Percentiles rank a stretch among this genome's conserved stretches.
Evolutionary conservation across 2,113 vertebrate species (phyloP).

Genomic region (Hyperopisus bebe): DNA sequence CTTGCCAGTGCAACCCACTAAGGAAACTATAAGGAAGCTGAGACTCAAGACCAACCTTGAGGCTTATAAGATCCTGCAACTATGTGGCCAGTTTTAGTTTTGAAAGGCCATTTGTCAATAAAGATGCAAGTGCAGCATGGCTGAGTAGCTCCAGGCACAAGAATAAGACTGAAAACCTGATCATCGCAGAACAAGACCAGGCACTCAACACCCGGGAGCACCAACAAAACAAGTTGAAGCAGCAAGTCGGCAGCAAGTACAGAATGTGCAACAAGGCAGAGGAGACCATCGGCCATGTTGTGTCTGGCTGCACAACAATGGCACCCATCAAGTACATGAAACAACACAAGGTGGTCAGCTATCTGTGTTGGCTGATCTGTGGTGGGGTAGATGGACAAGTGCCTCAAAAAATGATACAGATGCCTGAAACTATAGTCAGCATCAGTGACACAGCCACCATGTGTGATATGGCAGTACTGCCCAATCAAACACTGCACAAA

Average conservation of each 20-base stretch:
- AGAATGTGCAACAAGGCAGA: background rate
- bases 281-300: background rate
- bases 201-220: background rate
- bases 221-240: background rate
- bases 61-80: no score
- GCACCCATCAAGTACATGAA: background rate
- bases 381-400: background rate
- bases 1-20: background rate
- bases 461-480: background rate
- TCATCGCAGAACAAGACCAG: background rate
- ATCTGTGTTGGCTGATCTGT: background rate
- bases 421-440: background rate
- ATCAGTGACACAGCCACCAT: background rate
- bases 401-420: background rate
- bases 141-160: no score
- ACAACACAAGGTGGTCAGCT: background rate
- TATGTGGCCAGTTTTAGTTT: no score
- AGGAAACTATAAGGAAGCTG: no score
- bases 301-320: background rate
- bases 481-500: background rate
- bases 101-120: no score
- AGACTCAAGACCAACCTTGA: no score
- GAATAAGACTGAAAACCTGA: no score
- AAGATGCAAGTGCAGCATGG: no score
- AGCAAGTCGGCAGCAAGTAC: background rate